These are phyloP conservation scores for Chydorus sphaericus DNA, from an alignment of 2,888 invertebrate genomes.

Conservation along the genomic window DNA sequence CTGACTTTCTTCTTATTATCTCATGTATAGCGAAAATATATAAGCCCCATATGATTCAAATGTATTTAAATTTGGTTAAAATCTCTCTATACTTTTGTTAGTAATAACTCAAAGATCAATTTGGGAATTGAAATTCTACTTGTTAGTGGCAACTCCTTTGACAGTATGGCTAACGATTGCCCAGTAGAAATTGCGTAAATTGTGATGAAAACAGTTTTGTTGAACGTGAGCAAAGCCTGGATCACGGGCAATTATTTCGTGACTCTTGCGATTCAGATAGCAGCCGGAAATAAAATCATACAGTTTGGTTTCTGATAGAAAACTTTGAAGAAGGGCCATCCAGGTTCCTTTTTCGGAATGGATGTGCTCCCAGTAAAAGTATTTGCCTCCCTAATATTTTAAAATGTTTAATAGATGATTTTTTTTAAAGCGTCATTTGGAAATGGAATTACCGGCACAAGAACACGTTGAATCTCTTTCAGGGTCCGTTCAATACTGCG, in stretches of 20 bases:
- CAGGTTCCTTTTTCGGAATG: constrained; percentile 18
- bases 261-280: constrained; percentile 20
- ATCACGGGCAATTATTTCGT: constrained; percentile 17
- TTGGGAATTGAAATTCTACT: no score
- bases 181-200: no score
- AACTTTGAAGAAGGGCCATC: constrained; percentile 20
- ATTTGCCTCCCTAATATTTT: constrained; percentile 23
- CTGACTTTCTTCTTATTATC: no score
- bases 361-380: constrained; percentile 25
- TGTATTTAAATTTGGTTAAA: no score
- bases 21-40: no score
- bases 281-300: constrained; percentile 24
- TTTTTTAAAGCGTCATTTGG: not conserved
- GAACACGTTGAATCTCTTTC: constrained; percentile 23
- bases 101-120: no score
- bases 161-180: not conserved
- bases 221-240: constrained; percentile 21
- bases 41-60: no score
- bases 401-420: not conserved
- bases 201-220: constrained; percentile 19
- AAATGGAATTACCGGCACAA: constrained; percentile 21
- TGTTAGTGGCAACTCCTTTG: not conserved
- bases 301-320: constrained; percentile 19
- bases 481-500: constrained; percentile 20
- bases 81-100: no score